Evolutionary conservation across 1,140 invertebrate species (phyloP), one percentile per base, ranked within the genome.

Genomic region (Kradibia gibbosae): DNA sequence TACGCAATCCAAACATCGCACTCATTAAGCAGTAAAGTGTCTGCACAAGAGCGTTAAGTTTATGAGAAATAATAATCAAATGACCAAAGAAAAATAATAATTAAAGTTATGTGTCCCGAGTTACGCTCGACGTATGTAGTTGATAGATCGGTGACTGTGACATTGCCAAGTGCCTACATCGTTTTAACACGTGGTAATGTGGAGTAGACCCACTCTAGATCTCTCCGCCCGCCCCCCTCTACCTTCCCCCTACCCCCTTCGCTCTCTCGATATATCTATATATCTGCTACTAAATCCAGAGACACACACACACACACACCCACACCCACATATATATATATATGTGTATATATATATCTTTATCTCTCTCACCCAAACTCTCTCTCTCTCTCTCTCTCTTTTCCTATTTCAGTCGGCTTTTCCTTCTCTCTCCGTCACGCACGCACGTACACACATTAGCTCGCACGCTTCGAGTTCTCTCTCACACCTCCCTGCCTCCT

Each of bases 81-180:
- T 10, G 22, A 50, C 36, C 60, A 15, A 22, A 31, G 22, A 62
- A 77, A 60, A 42, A 65, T 48, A 62, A 65, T 77, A 65, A 48
- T 48, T 65, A 3, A 50, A 60, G 60, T 73, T 73, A 73, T 53
- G 17, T 50, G 7, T 60, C 22, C 22, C 36, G 22, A 15, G 3
- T 53, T 36, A n/a, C 3, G 34, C 17, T 25, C 50, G 71, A 78
- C 28, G 17, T 45, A 22, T 48, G 50, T 25, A 57, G 2, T 60
- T 17, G 10, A 62, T 81, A 81, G 71, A 81, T 75, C 72, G 53
- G 81, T 78, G 81, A 82, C 67, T 78, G 53, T 82, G 75, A 82
- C 81, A 78, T 82, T 82, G 75, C 42, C 74, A 57, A 65, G 75
- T 53, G 73, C 80, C 80, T 73, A 76, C 57, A 72, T 74, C 71